Evolutionary conservation across 2,888 invertebrate genomes (phyloP).

Genomic region (Lordiphosa andalusiaca): DNA sequence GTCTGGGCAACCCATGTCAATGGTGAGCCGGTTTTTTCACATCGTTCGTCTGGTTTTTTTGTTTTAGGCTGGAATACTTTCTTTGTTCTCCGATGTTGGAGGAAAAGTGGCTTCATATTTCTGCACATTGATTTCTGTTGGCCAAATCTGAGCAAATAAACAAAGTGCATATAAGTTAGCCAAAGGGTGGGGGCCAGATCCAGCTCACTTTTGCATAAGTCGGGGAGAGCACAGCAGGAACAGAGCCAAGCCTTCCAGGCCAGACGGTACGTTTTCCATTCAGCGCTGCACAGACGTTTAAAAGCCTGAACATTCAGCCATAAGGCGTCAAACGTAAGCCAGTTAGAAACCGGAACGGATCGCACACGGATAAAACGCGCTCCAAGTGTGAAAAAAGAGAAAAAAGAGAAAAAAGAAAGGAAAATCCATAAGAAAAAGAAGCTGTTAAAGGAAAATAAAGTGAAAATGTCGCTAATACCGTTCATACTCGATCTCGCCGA

Average conservation of each 20-base stretch:
- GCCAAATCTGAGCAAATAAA: conserved; percentile 42
- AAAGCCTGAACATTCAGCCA: conserved; percentile 65
- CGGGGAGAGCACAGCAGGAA: conserved; percentile 16
- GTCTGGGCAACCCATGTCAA: conserved; percentile 29
- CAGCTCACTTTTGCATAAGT: conserved; percentile 3
- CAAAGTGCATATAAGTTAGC: conserved; percentile 20
- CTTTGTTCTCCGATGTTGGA: conserved; percentile 51
- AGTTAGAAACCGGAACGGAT: conserved; percentile 68
- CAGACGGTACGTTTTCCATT: conserved; percentile 57
- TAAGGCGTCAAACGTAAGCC: conserved; percentile 65
- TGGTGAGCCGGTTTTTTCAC: conserved; percentile 56
- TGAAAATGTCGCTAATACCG: conserved; percentile 74
- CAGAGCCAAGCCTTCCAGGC: conserved; percentile 32
- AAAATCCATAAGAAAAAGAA: neutral
- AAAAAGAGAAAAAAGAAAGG: conserved; percentile 10
- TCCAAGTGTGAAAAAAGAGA: too few species aligned
- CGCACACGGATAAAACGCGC: conserved; percentile 29
- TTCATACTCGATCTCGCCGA: conserved; percentile 73
- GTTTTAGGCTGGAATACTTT: conserved; percentile 55
- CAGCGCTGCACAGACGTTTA: conserved; percentile 67
- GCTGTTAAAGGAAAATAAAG: conserved; percentile 6
- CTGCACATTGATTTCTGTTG: conserved; percentile 14
- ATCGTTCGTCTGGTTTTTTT: conserved; percentile 8
- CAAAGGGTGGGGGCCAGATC: neutral
- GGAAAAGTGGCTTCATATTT: conserved; percentile 21